Conservation (phyloP, 1,140 invertebrate genomes). For the Halesus radiatus region DNA sequence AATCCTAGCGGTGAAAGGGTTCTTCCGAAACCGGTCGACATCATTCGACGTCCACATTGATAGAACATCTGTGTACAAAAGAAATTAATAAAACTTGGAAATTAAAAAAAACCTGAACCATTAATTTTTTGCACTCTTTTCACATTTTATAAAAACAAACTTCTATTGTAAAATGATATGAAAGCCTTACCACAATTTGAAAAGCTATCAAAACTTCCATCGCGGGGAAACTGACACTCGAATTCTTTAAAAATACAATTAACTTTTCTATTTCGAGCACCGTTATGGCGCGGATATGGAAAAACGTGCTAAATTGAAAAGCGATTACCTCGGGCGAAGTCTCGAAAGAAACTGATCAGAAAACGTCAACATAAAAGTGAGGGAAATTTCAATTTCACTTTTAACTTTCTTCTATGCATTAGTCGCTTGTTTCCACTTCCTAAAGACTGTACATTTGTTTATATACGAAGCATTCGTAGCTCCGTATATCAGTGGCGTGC, state of each 20-base stretch:
- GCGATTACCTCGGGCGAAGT: conserved; percentile 23
- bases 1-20: too few relatives aligned
- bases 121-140: too few relatives aligned
- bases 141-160: too few relatives aligned
- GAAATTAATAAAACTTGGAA: too few relatives aligned
- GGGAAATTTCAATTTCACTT: conserved; percentile 30
- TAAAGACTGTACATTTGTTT: too few relatives aligned
- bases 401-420: conserved; percentile 14
- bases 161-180: not conserved
- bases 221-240: not conserved
- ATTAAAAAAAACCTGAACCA: too few relatives aligned
- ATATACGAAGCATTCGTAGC: too few relatives aligned
- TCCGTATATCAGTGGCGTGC: too few relatives aligned
- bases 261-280: not conserved
- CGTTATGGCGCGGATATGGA: not conserved
- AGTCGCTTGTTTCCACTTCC: not conserved
- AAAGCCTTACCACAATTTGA: conserved; percentile 14
- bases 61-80: too few relatives aligned
- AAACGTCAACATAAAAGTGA: conserved; percentile 1
- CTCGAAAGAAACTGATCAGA: conserved; percentile 36
- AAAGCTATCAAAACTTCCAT: conserved; percentile 32
- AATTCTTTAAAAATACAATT: conserved; percentile 22
- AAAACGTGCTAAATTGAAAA: conserved; percentile 24
- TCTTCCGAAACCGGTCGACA: too few relatives aligned
- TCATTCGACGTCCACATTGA: too few relatives aligned